A percentile compares a stretch with the other conserved stretches of the same genome.
These are phyloP conservation scores for Anabacerthia variegaticeps DNA, from an alignment of 2,797 vertebrate species.

Conservation along the genomic window DNA sequence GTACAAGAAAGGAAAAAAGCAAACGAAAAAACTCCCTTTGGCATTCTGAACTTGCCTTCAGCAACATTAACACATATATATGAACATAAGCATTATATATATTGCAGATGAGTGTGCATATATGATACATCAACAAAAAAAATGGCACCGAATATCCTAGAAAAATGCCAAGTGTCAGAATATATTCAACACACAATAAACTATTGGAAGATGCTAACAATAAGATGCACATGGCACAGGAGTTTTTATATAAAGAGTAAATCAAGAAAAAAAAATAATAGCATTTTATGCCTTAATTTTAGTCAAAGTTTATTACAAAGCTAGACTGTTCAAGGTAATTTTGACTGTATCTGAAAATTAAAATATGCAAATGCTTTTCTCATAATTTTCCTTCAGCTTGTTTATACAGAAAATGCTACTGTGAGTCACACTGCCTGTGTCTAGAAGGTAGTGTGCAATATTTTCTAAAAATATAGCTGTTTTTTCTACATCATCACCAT, in stretches of 20 bases:
- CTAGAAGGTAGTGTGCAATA: not conserved
- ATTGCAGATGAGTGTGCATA: not conserved
- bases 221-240: not conserved
- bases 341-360: not conserved
- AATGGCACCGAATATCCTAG: not conserved
- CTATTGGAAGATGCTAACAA: not conserved
- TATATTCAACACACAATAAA: not conserved
- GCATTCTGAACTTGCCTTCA: not conserved
- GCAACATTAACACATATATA: not conserved
- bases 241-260: not conserved
- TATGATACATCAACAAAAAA: not conserved
- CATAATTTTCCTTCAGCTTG: not conserved
- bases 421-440: not conserved
- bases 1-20: not conserved
- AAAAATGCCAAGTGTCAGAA: not conserved
- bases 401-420: not conserved
- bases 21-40: fast-evolving
- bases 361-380: not conserved
- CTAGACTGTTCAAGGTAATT: not conserved
- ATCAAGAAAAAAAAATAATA: not conserved
- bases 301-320: not conserved
- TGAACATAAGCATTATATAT: not conserved
- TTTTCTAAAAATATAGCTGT: not conserved
- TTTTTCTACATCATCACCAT: not conserved
- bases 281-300: not conserved